phyloP scores from a whole-genome alignment of 2,113 vertebrate species.

The Planiliza haematocheilus region DNA sequence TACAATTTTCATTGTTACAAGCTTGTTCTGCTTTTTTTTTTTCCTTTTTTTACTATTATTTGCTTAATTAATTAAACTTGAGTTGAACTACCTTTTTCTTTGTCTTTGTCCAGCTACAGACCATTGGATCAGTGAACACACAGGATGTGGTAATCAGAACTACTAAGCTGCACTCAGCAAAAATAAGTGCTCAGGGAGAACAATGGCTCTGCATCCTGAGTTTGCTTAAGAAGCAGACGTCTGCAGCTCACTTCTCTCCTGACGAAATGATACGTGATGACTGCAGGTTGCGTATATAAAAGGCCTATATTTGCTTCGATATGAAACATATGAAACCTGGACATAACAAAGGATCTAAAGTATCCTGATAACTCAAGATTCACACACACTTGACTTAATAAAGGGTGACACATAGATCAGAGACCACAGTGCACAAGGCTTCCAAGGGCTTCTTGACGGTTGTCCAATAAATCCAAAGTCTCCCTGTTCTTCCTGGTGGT shows the following conservation, averaged over 20 bases:
- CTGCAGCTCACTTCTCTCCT: neutral
- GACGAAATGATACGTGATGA: neutral
- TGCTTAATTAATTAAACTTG: neutral
- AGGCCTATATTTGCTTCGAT: constrained; percentile 19
- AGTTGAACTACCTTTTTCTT: neutral
- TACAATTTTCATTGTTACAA: too few species aligned
- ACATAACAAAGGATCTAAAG: neutral
- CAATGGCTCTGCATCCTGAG: neutral
- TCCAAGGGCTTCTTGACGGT: constrained; percentile 45
- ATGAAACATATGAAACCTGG: neutral
- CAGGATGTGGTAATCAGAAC: neutral
- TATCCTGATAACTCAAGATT: neutral
- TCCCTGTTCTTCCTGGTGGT: constrained; percentile 1
- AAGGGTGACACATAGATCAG: neutral
- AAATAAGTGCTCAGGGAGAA: neutral
- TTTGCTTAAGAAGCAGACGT: neutral
- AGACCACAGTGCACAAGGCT: neutral
- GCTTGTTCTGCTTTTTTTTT: too few species aligned
- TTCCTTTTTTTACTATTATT: too few species aligned
- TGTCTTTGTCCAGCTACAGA: neutral
- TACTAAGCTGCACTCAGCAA: neutral
- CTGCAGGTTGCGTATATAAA: neutral
- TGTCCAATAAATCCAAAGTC: constrained; percentile 43
- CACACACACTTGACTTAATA: neutral
- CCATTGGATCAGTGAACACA: neutral